phyloP scores from a whole-genome alignment of 1,140 invertebrate genomes.

The Heliconius nattereri region DNA sequence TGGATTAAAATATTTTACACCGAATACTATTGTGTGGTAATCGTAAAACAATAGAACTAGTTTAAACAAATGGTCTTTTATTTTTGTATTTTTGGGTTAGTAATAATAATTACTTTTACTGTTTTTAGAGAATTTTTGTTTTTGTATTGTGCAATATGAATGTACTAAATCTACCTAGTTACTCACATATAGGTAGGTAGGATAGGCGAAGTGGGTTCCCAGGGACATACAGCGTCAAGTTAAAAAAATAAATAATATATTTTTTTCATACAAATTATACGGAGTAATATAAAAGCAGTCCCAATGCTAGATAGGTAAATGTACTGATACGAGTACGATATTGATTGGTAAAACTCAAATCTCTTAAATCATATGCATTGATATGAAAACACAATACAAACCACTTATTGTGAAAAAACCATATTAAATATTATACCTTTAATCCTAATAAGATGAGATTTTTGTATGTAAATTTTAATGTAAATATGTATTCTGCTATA shows the following conservation, averaged over 20 bases:
- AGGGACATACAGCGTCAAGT: too few species aligned
- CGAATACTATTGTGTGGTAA: background rate
- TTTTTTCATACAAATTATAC: too few species aligned
- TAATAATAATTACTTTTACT: background rate
- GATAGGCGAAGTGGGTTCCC: too few species aligned
- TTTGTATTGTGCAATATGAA: background rate
- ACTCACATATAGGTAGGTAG: too few species aligned
- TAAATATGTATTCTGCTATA: background rate
- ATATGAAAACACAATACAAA: background rate
- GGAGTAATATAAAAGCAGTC: background rate
- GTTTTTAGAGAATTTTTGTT: background rate
- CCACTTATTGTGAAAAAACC: background rate
- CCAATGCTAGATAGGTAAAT: background rate
- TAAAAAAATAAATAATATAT: too few species aligned
- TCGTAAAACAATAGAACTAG: background rate
- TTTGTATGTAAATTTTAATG: constrained; percentile 10
- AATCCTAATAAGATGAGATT: constrained; percentile 7
- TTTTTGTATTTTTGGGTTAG: background rate
- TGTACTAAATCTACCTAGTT: background rate
- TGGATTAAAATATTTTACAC: constrained; percentile 19
- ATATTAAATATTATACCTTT: background rate
- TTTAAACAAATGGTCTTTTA: background rate
- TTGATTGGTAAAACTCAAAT: background rate
- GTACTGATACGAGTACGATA: background rate
- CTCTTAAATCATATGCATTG: background rate